Base-by-base conservation (phyloP, 2,113 vertebrate genomes). In the Pitta sordida region DNA sequence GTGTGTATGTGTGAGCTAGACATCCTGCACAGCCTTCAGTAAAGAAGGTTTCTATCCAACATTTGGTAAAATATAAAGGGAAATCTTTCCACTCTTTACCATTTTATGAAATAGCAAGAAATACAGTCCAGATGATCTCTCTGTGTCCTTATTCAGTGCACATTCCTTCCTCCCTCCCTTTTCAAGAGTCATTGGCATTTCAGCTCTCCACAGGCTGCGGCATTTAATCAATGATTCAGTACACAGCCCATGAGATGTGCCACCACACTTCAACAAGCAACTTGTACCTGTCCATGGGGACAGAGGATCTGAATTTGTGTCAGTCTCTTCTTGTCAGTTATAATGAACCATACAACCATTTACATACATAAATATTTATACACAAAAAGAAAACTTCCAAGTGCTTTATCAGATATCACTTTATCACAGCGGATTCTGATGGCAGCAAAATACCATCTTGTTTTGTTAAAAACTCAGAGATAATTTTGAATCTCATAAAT, bases 331-430 rank as follows among this genome's bases (percentile, higher is more conserved):
- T 96, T 56, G 88, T 96, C 77, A 77, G 96, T 97, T 97, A 95
- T 95, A 97, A 98, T 97, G 97, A 98, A 97, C 95, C 71, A 92
- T 70, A 94, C 34, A 71, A 11, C 80, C 87, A 93, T 98, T 96
- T 98, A 93, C 95, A 98, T 96, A 96, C 90, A 98, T 97, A 97
- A 97, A 98, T 98, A 97, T 98, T 97, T 97, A 98, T 97, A 94
- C 81, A 95, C 78, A 94, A 96, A 97, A 92, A 94, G 88, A 95
- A 97, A 96, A 88, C 85, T 97, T 97, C 87, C 90, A 83, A 27
- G 71, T 96, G 86, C 62, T 96, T 95, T 96, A 97, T 92, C 73
- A 76, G 95, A 88, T 94, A 92, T 97, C 22, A 16, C 78, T 95
- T 96, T 90, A 93, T 68, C 74, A 91, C 81, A 39, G 83, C 92